Evolutionary conservation across 1,140 invertebrate species (phyloP), one percentile per base, ranked within the genome.

Genomic region (Penaeus indicus): DNA sequence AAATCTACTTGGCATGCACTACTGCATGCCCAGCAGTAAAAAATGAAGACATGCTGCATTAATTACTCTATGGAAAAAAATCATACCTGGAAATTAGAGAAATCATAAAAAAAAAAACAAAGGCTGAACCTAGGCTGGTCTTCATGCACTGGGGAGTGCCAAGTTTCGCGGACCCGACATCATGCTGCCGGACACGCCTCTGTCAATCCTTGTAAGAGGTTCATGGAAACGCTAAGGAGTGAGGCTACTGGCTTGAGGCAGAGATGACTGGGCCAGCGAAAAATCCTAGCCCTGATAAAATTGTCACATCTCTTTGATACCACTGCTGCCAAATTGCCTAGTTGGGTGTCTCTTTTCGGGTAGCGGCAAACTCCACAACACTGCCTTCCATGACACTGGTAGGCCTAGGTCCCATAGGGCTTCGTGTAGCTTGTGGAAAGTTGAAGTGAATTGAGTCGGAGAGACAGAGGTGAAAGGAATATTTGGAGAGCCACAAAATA

Each of bases 381-480:
- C 81, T 84, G 81, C 86, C 86, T 84, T 84, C 62, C 69, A 84
- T 64, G 62, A 61, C 80, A 84, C 86, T 84, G 86, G 80, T 82
- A 78, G 86, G 86, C 86, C 86, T 88, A 88, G 86, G 80, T 88
- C 80, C 86, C 79, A 83, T 88, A 75, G 67, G 86, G 86, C 67
- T 83, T 83, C 62, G 86, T 88, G 86, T 88, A 88, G 69, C 80
- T 88, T 82, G 67, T 88, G 25, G 75, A 60, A 62, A 64, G 63
- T 82, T 75, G 64, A 61, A 82, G 78, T 83, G 77, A 61, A 79
- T 64, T 22, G 54, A 62, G 60, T 38, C 38, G 84, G 47, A 92
- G 92, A 91, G 92, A 91, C 91, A 92, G 92, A 92, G 91, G 91
- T 91, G 89, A 92, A 92, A 89, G 54, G 54, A 54, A 54, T 54